Evolutionary conservation across 1,140 invertebrate species (phyloP).

Genomic region (Popillia japonica): DNA sequence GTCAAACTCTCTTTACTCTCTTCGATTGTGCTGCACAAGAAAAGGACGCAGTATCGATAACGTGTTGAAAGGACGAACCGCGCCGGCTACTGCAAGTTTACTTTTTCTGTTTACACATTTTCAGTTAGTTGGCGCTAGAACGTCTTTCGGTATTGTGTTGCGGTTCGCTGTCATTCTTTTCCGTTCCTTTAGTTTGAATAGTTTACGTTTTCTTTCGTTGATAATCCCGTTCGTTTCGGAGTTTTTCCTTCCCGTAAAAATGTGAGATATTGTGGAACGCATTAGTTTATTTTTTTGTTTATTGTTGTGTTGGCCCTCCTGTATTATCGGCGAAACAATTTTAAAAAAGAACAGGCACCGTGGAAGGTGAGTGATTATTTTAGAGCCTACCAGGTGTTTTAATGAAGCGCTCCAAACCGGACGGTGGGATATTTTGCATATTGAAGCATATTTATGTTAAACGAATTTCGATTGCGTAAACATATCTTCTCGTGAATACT

Average conservation of each 20-base stretch:
- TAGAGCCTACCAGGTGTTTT: conserved; percentile 20
- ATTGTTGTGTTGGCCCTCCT: conserved; percentile 72
- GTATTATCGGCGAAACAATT: conserved; percentile 71
- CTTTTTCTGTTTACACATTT: conserved; percentile 49
- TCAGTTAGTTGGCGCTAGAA: conserved; percentile 36
- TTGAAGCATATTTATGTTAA: background rate
- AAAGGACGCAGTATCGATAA: background rate
- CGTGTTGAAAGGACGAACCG: background rate
- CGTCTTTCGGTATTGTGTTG: conserved; percentile 15
- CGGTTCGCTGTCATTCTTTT: background rate
- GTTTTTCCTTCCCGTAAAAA: background rate
- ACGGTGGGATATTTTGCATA: conserved; percentile 9
- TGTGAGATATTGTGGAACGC: conserved; percentile 72
- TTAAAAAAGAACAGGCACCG: background rate
- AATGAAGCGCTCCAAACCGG: background rate
- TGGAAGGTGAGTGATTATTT: conserved; percentile 6
- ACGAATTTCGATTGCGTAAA: too few relatives aligned
- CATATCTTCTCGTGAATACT: too few relatives aligned
- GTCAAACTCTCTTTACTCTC: background rate
- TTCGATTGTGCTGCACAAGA: background rate
- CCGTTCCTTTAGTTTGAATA: background rate
- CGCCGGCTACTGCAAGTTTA: conserved; percentile 36
- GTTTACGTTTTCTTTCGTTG: background rate
- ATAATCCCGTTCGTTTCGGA: background rate
- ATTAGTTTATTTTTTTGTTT: conserved; percentile 76